These are phyloP conservation scores for Mustela lutreola DNA, from an alignment of 2,113 vertebrate genomes.

Conservation along the genomic window DNA sequence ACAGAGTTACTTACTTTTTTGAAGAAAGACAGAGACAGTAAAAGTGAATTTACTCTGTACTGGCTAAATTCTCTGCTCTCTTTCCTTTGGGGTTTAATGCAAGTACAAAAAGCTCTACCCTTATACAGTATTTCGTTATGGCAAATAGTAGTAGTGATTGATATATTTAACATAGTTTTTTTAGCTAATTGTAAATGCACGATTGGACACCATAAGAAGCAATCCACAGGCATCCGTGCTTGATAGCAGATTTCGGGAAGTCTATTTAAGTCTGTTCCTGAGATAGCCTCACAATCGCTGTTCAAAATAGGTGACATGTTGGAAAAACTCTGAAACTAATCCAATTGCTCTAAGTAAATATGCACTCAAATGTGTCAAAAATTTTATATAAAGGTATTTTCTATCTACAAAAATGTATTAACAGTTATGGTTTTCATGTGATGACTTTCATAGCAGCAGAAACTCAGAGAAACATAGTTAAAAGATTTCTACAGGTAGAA, in stretches of 20 bases:
- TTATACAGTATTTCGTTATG: neutral
- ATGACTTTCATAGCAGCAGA: neutral
- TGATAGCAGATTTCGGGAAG: neutral
- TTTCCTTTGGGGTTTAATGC: neutral
- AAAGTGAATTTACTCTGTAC: neutral
- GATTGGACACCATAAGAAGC: neutral
- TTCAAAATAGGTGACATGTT: neutral
- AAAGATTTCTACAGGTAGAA: neutral
- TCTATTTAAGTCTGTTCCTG: neutral
- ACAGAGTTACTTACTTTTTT: neutral
- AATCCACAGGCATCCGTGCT: neutral
- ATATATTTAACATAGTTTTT: neutral
- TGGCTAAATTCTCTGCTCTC: neutral
- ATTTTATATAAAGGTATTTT: neutral
- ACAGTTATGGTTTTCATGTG: neutral
- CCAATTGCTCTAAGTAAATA: neutral
- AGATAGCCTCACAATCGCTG: neutral
- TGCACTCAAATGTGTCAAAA: neutral
- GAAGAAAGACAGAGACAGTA: neutral
- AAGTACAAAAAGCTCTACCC: neutral
- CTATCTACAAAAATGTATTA: neutral
- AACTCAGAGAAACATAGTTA: neutral
- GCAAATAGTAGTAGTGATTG: neutral
- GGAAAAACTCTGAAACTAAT: neutral
- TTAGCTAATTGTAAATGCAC: neutral